Evolutionary conservation across 2,888 invertebrate genomes (phyloP).

Genomic region (Dryobota labecula): DNA sequence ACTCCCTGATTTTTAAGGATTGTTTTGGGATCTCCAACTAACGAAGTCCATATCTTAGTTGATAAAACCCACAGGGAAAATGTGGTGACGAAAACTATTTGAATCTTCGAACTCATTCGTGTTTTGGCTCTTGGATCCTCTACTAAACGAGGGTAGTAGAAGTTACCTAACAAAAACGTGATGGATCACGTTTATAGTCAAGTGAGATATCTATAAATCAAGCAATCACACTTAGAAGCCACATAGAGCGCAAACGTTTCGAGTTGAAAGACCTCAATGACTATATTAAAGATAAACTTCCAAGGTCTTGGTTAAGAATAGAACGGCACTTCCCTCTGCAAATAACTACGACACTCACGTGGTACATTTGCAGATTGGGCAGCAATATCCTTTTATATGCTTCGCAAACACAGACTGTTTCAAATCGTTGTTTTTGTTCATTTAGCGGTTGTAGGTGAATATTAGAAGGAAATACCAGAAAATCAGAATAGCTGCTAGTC

Average conservation of each 20-base stretch:
- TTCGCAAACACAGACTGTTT: not conserved
- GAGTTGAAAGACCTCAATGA: constrained; percentile 57
- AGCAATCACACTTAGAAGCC: constrained; percentile 21
- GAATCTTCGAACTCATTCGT: not conserved
- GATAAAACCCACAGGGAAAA: not conserved
- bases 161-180: constrained; percentile 5
- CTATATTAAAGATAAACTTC: constrained; percentile 30
- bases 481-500: not conserved
- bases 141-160: not conserved
- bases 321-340: constrained; percentile 52
- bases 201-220: constrained; percentile 27
- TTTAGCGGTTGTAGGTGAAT: not conserved
- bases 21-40: not conserved
- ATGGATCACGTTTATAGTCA: constrained; percentile 24
- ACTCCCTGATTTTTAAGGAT: not conserved
- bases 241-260: constrained; percentile 18
- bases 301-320: constrained; percentile 57
- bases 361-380: constrained; percentile 35
- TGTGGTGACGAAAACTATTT: too few relatives aligned
- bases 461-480: not conserved
- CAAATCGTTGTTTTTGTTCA: not conserved
- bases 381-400: constrained; percentile 1
- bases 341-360: constrained; percentile 45
- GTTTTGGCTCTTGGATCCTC: not conserved
- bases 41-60: not conserved